Evolutionary conservation across 2,888 invertebrate species (phyloP), one percentile per base, ranked within the genome.

Genomic region (Drosophila testacea): DNA sequence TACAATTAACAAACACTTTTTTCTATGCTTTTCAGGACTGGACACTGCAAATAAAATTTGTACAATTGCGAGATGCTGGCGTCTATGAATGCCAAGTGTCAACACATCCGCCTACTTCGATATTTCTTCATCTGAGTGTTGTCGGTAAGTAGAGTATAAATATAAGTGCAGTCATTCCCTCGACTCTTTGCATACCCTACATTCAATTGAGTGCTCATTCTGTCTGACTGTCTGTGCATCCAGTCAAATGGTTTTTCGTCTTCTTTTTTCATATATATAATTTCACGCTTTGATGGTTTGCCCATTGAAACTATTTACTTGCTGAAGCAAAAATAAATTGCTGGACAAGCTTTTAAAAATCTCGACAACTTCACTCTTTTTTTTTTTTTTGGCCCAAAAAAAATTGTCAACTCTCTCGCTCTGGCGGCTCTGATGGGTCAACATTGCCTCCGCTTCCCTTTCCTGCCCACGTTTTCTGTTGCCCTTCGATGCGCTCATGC

Each of bases 81-180:
- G 93, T 96, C 83, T 97, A 97, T 93, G 97, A 97, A 93, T 97
- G 97, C 92, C 97, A 97, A 94, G 96, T 97, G 64, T 97, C 97
- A 34, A 97, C 97, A 50, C 97, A 97, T 94, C 97, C 97, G 73
- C 97, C 97, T 83, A 96, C 96, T 75, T 97, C 97, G 93, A 96
- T 97, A 93, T 97, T 97, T 93, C 93, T 97, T 81, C 95, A 95
- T 87, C 95, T 97, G 79, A 96, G 96, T 91, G 97, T 97, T 82
- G 96, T 97, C 66, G 97, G 97, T 97, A 94, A 95, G 96, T 94
- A 69, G 30, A 38, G 22, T 32, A 9, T 7, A 7, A 16, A 1
- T 16, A 16, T 6, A 41, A 16, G 22, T 41, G 22, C 16, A 13
- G 13, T n/a, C 22, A 32, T 22, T 32, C 16, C 16, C 11, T n/a